Evolutionary conservation across 2,113 vertebrate species (phyloP).

Genomic region (Seriola quinqueradiata): DNA sequence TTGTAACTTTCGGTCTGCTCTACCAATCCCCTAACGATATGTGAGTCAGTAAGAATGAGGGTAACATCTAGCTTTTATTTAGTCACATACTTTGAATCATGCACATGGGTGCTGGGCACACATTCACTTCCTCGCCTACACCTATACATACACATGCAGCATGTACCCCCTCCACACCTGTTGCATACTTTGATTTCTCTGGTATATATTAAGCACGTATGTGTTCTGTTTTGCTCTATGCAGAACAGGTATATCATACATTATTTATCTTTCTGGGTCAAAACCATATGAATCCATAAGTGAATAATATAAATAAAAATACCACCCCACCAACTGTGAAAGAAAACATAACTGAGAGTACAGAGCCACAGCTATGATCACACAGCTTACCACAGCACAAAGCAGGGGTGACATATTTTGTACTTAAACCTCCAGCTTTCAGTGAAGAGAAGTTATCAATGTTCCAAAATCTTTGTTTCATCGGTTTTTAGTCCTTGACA

Average conservation of each 20-base stretch:
- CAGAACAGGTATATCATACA: no score
- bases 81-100: no score
- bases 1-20: neutral
- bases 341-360: neutral
- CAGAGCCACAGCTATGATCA: neutral
- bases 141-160: no score
- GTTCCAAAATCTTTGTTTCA: neutral
- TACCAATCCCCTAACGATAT: neutral
- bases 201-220: no score
- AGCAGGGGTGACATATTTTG: neutral
- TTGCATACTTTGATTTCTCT: no score
- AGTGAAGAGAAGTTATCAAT: neutral
- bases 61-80: no score
- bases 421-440: neutral
- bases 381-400: neutral
- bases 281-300: no score
- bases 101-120: no score
- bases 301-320: neutral
- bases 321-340: neutral
- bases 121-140: no score
- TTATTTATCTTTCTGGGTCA: no score
- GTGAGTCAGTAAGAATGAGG: neutral
- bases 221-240: no score
- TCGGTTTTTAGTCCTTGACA: neutral
- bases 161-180: no score